Base-by-base conservation (phyloP, 2,888 invertebrate genomes). In the Drosophila paranaensis region DNA sequence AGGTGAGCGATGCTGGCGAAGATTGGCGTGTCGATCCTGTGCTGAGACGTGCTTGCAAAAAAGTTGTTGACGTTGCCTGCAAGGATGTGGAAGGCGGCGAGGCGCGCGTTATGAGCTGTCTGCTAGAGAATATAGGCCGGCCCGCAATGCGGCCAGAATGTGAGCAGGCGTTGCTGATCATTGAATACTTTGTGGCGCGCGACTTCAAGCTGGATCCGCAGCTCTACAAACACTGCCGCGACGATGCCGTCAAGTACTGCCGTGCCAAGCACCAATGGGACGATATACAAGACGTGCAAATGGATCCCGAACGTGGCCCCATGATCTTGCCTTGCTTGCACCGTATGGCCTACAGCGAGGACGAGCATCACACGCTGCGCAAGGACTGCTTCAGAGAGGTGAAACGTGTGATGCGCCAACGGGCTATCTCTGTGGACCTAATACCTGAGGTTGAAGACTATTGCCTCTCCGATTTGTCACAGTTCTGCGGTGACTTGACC, bases 21-120 rank as follows among this genome's bases (percentile, higher is more conserved):
- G 98, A 99, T 93, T 98, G 98, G 97, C 95, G 97, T 82, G 97
- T 99, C 0, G 99, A 99, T 93, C 97, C 97, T 0, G 95, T 98
- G 45, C 93, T 99, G 57, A 95, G 96, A 56, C 96, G 96, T 91
- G 96, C 97, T 1, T 99, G 99, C 91, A 95, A 96, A 84, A 95
- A 96, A 2, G 97, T 98, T 9, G 98, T 98, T 0, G 95, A 96
- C 90, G 93, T 94, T 39, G 95, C 95, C 3, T 98, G 98, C 88
- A 94, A 94, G 74, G 95, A 96, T 88, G 93, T 96, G 0, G 94
- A 94, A 73, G 96, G 96, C 33, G 97, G 96, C 14, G 95, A 96
- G 92, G 96, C 96, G 0, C 94, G 96, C 89, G 96, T 99, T 0
- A 96, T 99, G 94, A 96, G 96, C 25, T 99, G 99, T 91, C 94